phyloP scores from a whole-genome alignment of 1,140 invertebrate species.

The Drosophila mayri region DNA sequence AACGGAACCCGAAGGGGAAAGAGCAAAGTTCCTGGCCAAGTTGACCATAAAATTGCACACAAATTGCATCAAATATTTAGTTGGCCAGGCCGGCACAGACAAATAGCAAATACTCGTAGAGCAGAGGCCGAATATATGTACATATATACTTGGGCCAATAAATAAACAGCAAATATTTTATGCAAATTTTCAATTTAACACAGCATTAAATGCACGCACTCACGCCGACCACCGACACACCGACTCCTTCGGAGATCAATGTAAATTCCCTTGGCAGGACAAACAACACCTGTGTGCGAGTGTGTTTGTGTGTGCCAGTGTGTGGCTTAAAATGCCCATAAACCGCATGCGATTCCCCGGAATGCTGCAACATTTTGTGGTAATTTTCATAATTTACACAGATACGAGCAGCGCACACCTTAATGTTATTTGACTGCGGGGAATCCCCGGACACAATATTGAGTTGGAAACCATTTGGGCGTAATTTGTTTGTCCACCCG shows the following conservation, averaged over 20 bases:
- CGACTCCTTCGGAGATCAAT: conserved; percentile 60
- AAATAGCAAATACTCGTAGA: conserved; percentile 30
- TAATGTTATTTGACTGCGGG: conserved; percentile 72
- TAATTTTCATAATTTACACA: conserved; percentile 78
- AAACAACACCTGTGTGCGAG: conserved; percentile 53
- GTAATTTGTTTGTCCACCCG: conserved; percentile 57
- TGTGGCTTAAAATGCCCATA: conserved; percentile 69
- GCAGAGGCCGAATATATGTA: conserved; percentile 9
- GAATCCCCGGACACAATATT: conserved; percentile 57
- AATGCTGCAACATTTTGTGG: conserved; percentile 60
- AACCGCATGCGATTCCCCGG: conserved; percentile 46
- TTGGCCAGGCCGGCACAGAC: conserved; percentile 52
- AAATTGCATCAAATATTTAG: conserved; percentile 82
- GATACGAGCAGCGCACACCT: conserved; percentile 33
- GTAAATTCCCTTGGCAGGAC: conserved; percentile 54
- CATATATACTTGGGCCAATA: conserved; percentile 51
- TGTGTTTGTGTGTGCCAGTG: conserved; percentile 7
- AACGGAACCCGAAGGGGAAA: conserved; percentile 1
- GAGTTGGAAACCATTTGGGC: conserved; percentile 61
- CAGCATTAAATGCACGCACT: conserved; percentile 71
- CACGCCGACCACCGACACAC: conserved; percentile 7
- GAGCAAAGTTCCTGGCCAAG: conserved; percentile 52
- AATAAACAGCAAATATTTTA: conserved; percentile 82
- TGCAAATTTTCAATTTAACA: conserved; percentile 84
- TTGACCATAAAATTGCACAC: conserved; percentile 80